Base-by-base conservation (phyloP, 2,797 vertebrate genomes). In the Phataginus tricuspis region DNA sequence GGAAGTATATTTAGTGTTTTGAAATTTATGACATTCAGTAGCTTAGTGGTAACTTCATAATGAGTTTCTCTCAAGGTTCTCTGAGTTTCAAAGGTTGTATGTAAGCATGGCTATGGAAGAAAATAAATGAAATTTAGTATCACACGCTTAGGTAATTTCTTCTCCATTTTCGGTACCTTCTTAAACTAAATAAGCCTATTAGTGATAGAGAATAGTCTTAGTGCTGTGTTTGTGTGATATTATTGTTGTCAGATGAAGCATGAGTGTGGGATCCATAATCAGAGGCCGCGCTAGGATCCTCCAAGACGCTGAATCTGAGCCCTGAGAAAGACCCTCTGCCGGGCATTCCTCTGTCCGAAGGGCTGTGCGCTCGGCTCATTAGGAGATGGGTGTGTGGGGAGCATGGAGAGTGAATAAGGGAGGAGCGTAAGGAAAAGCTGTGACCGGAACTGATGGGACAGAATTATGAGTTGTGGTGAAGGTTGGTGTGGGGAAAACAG, bases 231-330 rank as follows among this genome's bases (percentile, higher is more conserved):
- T 84, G 12, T 71, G 42, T 84, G 39, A 59, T 14, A 23, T 72
- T 75, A 42, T 90, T 92, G 92, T 89, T 90, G 10, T 49, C 25
- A 39, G 71, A n/a, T 59, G 74, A 94, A 5, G 1, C 53, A 39
- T 79, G 8, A 64, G 4, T 49, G 4, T 77, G 31, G 53, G 29
- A 53, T 63, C 15, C 27, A 59, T 34, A 77, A 55, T 82, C 72
- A 37, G 3, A 75, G 53, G 8, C 49, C 69, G 0, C 79, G n/a
- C 49, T 34, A 37, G 29, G 13, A 91, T 55, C 49, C 63, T 21
- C 31, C 59, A 91, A 75, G 16, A 80, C 8, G 61, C 25, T 45
- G 45, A 23, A 64, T 55, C 34, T 29, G 39, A 95, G 19, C 2
- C 55, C 45, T 79, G 18, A 59, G 16, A 55, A 93, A 49, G 49